phyloP scores from a whole-genome alignment of 2,113 vertebrate genomes.

The Caranx ignobilis region DNA sequence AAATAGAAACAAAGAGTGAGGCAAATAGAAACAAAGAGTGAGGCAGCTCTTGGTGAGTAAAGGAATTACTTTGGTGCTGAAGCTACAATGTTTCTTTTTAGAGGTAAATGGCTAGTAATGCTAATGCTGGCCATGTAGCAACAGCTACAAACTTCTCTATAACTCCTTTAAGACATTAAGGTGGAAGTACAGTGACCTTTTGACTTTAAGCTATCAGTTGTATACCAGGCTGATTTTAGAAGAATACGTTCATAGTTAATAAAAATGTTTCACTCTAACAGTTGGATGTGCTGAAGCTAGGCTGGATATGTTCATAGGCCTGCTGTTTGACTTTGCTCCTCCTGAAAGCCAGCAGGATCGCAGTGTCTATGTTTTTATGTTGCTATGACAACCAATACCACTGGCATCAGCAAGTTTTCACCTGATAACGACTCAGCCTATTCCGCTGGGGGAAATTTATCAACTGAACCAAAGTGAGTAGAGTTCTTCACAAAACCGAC shows the following conservation, averaged over 20 bases:
- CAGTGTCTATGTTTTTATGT: slow-evolving; percentile 20
- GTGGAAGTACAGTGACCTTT: neutral
- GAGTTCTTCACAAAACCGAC: slow-evolving; percentile 75
- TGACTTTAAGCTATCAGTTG: neutral
- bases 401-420: neutral
- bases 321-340: neutral
- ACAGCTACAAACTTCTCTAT: too few relatives aligned
- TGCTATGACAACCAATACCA: neutral
- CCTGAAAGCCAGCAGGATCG: neutral
- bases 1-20: too few relatives aligned
- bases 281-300: neutral
- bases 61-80: too few relatives aligned
- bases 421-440: neutral
- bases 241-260: neutral
- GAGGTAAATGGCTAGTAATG: too few relatives aligned
- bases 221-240: neutral
- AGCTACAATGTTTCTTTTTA: too few relatives aligned
- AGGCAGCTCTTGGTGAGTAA: too few relatives aligned
- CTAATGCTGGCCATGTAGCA: too few relatives aligned
- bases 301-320: neutral
- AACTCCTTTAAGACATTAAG: neutral
- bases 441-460: neutral
- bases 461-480: neutral
- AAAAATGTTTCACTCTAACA: neutral
- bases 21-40: too few relatives aligned